Conservation (phyloP, 2,888 invertebrate genomes). For the Rutpela maculata region DNA sequence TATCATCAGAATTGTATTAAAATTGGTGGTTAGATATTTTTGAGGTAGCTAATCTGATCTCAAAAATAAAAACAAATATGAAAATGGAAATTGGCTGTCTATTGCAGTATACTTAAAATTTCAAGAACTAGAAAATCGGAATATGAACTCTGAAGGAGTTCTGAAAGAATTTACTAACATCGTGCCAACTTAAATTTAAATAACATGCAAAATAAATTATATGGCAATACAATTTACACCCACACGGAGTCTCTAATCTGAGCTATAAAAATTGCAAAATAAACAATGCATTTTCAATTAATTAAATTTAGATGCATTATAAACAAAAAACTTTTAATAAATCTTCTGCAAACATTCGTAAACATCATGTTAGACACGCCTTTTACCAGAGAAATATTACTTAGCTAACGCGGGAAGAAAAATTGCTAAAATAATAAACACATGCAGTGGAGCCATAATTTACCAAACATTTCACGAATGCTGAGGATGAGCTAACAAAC, state of each 20-base stretch:
- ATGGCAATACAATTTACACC: slow-evolving; percentile 7
- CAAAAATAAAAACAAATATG: no score
- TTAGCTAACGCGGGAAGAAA: background rate
- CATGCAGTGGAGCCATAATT: background rate
- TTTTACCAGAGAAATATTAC: background rate
- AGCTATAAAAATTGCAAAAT: slow-evolving; percentile 11
- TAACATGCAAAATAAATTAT: slow-evolving; percentile 25
- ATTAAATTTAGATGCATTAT: slow-evolving; percentile 8
- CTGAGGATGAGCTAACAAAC: background rate
- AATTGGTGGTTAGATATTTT: no score
- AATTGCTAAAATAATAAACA: background rate
- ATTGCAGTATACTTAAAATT: background rate
- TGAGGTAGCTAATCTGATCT: no score
- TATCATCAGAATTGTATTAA: no score
- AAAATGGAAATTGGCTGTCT: background rate
- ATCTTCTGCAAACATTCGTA: background rate
- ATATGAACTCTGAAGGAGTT: background rate
- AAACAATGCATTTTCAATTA: slow-evolving; percentile 9
- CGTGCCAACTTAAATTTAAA: slow-evolving; percentile 28
- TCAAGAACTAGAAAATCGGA: background rate
- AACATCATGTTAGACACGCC: background rate
- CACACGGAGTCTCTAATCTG: background rate
- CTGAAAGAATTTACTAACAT: slow-evolving; percentile 19
- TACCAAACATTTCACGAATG: background rate
- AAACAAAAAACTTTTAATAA: slow-evolving; percentile 1